phyloP scores from a whole-genome alignment of 2,888 invertebrate genomes.

The Aphodius granarius region DNA sequence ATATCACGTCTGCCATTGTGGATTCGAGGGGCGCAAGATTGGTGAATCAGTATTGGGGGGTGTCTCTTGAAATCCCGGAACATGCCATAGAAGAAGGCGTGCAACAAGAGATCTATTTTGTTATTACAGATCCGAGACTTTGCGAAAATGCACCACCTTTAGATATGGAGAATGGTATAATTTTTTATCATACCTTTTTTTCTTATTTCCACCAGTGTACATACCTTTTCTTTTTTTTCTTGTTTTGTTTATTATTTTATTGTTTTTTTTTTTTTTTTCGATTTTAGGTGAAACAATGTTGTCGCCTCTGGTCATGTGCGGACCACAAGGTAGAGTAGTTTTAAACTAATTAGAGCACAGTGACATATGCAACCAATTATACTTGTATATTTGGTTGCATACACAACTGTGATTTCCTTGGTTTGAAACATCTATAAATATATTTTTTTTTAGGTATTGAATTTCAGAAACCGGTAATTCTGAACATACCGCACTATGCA shows the following conservation, averaged over 20 bases:
- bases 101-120: constrained; percentile 92
- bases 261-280: constrained; percentile 29
- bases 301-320: constrained; percentile 95
- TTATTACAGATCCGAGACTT: constrained; percentile 79
- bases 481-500: constrained; percentile 86
- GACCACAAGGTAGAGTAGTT: constrained; percentile 77
- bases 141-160: constrained; percentile 76
- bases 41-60: constrained; percentile 87
- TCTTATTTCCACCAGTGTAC: constrained; percentile 40
- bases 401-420: no score
- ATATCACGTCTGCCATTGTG: constrained; percentile 60
- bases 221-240: constrained; percentile 39
- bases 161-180: constrained; percentile 86
- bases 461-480: constrained; percentile 86
- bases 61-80: constrained; percentile 84
- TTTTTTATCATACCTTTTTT: constrained; percentile 16
- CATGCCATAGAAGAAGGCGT: constrained; percentile 83
- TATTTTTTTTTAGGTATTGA: constrained; percentile 62
- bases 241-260: constrained; percentile 23
- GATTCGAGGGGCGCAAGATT: constrained; percentile 80
- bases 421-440: background rate
- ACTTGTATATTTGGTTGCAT: constrained; percentile 3
- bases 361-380: no score
- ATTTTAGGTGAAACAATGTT: constrained; percentile 87
- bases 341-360: no score